phyloP scores from a whole-genome alignment of 2,113 vertebrate species.

The Larimichthys polyactis region DNA sequence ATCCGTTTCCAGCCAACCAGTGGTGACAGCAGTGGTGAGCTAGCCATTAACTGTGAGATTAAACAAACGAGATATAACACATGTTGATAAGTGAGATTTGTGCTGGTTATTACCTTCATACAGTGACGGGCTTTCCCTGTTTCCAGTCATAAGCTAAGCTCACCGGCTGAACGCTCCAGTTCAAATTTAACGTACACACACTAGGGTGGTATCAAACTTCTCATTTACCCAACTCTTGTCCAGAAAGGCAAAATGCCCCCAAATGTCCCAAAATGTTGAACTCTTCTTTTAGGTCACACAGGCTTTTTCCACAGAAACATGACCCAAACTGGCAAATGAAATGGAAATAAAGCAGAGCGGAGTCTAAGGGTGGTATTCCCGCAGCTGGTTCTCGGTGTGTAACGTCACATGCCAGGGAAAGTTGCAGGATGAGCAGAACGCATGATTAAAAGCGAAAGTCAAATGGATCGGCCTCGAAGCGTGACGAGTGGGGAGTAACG shows the following conservation, averaged over 20 bases:
- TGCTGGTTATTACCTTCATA: not conserved
- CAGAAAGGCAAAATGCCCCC: not conserved
- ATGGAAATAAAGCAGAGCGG: slow-evolving; percentile 31
- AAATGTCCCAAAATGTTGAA: slow-evolving; percentile 7
- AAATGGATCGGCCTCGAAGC: slow-evolving; percentile 12
- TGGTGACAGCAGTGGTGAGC: no score
- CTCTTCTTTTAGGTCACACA: not conserved
- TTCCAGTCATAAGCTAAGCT: not conserved
- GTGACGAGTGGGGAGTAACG: slow-evolving; percentile 9
- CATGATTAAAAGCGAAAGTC: slow-evolving; percentile 10
- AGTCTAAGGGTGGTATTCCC: not conserved
- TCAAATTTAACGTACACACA: not conserved
- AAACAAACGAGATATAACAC: not conserved
- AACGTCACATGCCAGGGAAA: slow-evolving; percentile 16
- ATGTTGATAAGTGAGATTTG: not conserved
- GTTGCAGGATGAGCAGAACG: slow-evolving; percentile 35
- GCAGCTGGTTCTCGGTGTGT: not conserved
- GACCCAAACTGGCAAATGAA: slow-evolving; percentile 21
- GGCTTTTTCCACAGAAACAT: slow-evolving; percentile 34
- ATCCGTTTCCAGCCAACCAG: no score
- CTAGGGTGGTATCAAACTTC: not conserved
- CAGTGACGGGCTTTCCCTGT: not conserved
- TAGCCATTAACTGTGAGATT: no score
- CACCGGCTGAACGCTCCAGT: not conserved
- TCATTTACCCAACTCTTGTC: not conserved